A percentile compares a stretch with the other conserved stretches of the same genome.
Conservation (phyloP, 2,797 vertebrate genomes). For the Enteromius treurensis region DNA sequence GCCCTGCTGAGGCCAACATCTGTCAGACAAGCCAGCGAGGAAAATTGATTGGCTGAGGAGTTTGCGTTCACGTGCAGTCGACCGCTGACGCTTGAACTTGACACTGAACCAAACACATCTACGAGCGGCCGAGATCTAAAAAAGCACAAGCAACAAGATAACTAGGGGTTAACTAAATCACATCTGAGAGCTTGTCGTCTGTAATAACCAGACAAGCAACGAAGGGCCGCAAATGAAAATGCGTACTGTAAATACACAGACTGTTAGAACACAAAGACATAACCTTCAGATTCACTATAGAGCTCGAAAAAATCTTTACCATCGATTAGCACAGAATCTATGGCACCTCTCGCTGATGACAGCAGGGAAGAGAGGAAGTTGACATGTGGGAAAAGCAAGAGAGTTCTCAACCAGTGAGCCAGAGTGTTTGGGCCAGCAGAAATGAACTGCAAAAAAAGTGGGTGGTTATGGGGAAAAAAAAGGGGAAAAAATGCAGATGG, state of each 20-base stretch:
- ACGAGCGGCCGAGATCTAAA: background rate
- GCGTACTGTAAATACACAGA: conserved; percentile 26
- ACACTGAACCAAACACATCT: conserved; percentile 33
- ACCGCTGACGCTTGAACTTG: conserved; percentile 37
- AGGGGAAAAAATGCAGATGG: conserved; percentile 83
- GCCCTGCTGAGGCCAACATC: conserved; percentile 62
- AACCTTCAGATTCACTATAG: conserved; percentile 56
- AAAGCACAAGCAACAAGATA: conserved; percentile 5
- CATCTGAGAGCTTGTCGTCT: conserved; percentile 5
- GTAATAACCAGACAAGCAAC: conserved; percentile 26
- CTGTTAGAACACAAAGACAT: conserved; percentile 37
- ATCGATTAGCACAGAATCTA: conserved; percentile 56
- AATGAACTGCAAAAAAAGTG: conserved; percentile 42
- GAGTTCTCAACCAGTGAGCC: conserved; percentile 38
- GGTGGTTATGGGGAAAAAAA: conserved; percentile 30
- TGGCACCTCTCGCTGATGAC: conserved; percentile 53
- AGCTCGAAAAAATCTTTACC: conserved; percentile 55
- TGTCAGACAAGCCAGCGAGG: conserved; percentile 47
- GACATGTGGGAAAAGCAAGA: conserved; percentile 48
- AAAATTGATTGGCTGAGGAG: conserved; percentile 62
- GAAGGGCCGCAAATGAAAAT: conserved; percentile 18
- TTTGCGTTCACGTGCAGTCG: conserved; percentile 51
- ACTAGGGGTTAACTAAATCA: conserved; percentile 26
- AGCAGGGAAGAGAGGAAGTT: conserved; percentile 40
- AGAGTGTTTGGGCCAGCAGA: conserved; percentile 52